Evolutionary conservation across 1,140 invertebrate species (phyloP).

Genomic region (Epicauta chinensis): DNA sequence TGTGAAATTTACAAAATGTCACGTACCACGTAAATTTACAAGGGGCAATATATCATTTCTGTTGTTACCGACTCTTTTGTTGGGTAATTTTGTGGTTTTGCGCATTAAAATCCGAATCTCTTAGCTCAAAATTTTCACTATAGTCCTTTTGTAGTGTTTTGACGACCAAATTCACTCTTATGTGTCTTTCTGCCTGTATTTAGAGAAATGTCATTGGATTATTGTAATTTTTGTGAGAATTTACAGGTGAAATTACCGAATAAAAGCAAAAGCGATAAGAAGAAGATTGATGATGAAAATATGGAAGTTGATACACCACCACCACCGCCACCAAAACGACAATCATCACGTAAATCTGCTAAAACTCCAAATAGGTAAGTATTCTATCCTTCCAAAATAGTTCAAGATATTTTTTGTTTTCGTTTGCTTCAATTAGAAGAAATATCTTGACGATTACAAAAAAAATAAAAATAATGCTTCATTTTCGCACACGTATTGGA

Average conservation of each 20-base stretch:
- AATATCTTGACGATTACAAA: neutral
- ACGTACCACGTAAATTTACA: too few species aligned
- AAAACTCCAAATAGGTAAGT: constrained; percentile 17
- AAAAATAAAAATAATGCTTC: neutral
- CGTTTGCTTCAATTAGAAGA: neutral
- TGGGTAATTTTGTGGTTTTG: too few species aligned
- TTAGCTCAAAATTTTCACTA: too few species aligned
- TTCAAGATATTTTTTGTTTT: neutral
- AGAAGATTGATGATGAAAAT: constrained; percentile 22
- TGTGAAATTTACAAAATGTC: too few species aligned
- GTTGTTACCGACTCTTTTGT: too few species aligned
- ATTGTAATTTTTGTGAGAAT: constrained; percentile 10
- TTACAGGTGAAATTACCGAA: constrained; percentile 25
- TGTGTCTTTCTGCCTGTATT: too few species aligned
- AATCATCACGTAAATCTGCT: constrained; percentile 9
- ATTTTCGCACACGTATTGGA: constrained; percentile 28
- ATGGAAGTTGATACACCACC: constrained; percentile 15
- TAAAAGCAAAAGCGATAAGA: constrained; percentile 16
- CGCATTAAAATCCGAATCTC: too few species aligned
- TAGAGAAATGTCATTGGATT: too few species aligned
- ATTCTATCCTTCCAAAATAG: neutral
- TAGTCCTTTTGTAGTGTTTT: too few species aligned
- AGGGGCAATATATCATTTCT: too few species aligned
- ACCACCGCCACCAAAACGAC: neutral
- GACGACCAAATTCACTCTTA: too few species aligned